Evolutionary conservation across 37 sponge, comb jelly and placozoan genomes (phyloP).

Genomic region (Cliona cf. orientalis): DNA sequence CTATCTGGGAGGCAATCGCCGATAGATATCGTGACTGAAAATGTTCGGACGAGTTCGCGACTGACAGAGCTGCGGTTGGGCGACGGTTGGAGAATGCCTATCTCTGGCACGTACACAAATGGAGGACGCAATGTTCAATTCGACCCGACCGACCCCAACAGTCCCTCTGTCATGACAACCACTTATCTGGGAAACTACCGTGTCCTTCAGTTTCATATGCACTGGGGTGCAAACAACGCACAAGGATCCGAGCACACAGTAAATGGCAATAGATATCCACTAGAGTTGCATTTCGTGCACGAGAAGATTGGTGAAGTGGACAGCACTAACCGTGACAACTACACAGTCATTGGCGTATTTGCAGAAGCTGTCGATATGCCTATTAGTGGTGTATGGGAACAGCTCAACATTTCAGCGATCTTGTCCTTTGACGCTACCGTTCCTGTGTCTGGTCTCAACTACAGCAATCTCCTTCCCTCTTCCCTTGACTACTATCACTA

Average conservation of each 20-base stretch:
- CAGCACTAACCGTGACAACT: neutral
- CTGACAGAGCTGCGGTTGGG: neutral
- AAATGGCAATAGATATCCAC: neutral
- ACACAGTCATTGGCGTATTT: slow-evolving; percentile 47
- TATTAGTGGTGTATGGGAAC: neutral
- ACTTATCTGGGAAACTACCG: slow-evolving; percentile 49
- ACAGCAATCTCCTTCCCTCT: slow-evolving; percentile 29
- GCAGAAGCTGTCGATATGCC: neutral
- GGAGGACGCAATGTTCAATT: slow-evolving; percentile 8
- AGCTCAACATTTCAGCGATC: neutral
- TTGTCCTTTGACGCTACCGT: neutral
- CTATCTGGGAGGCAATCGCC: slow-evolving; percentile 14
- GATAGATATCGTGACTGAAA: neutral
- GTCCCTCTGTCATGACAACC: neutral
- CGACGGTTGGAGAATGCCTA: neutral
- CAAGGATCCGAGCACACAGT: slow-evolving; percentile 64
- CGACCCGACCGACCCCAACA: neutral
- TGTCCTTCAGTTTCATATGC: slow-evolving; percentile 62
- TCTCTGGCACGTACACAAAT: neutral
- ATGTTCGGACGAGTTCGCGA: neutral
- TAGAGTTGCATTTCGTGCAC: slow-evolving; percentile 64
- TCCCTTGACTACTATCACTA: slow-evolving; percentile 53
- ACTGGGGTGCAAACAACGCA: slow-evolving; percentile 45
- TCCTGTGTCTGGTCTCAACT: neutral
- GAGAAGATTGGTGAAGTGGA: neutral